Percentiles rank a stretch among this genome's conserved stretches.
Conservation (phyloP, 2,797 vertebrate genomes). For the Rallus crepitans region DNA sequence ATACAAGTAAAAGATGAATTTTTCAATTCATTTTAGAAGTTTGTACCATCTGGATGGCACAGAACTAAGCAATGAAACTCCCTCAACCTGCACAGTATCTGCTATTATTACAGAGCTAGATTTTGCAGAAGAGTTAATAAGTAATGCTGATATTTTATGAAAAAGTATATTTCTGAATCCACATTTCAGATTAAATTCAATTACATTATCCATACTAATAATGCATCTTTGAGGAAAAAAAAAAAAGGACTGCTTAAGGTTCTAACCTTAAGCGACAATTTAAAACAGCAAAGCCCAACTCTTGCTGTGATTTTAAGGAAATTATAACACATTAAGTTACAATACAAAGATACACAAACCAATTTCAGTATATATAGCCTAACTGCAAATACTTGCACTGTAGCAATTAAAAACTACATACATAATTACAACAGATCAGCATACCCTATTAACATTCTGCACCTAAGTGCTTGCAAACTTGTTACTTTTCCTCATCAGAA, state of each 20-base stretch:
- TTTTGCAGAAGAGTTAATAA: slow-evolving; percentile 57
- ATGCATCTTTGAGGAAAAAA: slow-evolving; percentile 1
- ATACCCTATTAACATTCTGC: not conserved
- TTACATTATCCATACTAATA: slow-evolving; percentile 10
- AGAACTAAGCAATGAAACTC: slow-evolving; percentile 60
- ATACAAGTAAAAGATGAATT: slow-evolving; percentile 79
- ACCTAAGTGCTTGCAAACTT: fast-evolving
- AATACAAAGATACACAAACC: not conserved
- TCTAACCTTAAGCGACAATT: not conserved
- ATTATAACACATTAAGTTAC: not conserved
- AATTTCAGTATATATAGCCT: not conserved
- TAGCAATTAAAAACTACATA: not conserved
- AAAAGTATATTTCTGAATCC: slow-evolving; percentile 46
- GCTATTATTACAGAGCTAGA: slow-evolving; percentile 51
- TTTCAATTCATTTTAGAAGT: slow-evolving; percentile 83
- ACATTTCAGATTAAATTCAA: slow-evolving; percentile 33
- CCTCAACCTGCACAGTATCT: slow-evolving; percentile 65
- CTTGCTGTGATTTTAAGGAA: not conserved
- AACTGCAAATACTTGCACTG: not conserved
- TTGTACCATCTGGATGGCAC: slow-evolving; percentile 68
- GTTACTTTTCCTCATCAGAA: not conserved
- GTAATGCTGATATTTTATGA: slow-evolving; percentile 50
- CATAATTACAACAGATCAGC: not conserved
- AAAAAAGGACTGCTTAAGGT: slow-evolving; percentile 44
- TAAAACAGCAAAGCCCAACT: not conserved